Conservation (phyloP, 1,140 invertebrate species). For the Lamellibrachia luymesi region DNA sequence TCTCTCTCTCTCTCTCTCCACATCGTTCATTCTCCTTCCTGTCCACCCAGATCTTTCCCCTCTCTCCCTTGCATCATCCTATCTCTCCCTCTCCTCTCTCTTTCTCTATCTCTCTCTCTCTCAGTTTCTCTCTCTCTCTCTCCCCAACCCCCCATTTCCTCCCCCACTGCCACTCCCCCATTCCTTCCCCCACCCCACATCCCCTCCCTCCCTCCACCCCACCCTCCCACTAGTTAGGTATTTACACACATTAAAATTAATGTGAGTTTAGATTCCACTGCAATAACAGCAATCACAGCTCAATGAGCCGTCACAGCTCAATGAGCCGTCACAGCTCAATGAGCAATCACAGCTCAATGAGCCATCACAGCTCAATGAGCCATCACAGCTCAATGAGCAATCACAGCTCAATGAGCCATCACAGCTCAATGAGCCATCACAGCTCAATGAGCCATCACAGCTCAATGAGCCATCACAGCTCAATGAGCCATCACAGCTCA, state of each 20-base stretch:
- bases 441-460: not conserved
- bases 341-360: not conserved
- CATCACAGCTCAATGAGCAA: not conserved
- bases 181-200: no score
- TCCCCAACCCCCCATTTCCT: no score
- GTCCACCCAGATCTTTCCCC: not conserved
- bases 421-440: not conserved
- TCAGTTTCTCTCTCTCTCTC: no score
- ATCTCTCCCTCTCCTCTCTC: not conserved
- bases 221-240: not conserved
- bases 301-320: not conserved
- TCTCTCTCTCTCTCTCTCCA: not conserved
- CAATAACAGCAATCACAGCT: not conserved
- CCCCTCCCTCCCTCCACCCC: no score
- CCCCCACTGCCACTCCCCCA: no score
- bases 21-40: not conserved
- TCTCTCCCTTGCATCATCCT: not conserved
- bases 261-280: not conserved
- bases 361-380: not conserved
- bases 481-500: not conserved
- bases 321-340: not conserved
- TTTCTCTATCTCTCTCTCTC: not conserved
- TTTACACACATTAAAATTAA: not conserved
- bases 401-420: not conserved
- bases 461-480: no score